phyloP scores from a whole-genome alignment of 2,797 vertebrate species.

The Gadopsis bispinosus region DNA sequence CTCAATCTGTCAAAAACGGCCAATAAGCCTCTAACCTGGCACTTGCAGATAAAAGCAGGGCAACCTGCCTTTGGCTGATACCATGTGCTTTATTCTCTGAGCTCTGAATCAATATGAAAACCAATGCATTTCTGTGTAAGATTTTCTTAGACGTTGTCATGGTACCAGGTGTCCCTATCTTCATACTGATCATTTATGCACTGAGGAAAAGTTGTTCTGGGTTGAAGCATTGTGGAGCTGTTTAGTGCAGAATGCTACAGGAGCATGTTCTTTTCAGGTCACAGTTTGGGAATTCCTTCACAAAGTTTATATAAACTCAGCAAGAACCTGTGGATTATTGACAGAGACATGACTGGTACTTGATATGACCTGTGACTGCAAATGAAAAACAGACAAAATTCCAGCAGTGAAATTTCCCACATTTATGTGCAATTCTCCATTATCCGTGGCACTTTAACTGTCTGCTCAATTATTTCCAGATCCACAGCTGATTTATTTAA shows the following conservation, averaged over 20 bases:
- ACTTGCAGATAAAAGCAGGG: constrained; percentile 44
- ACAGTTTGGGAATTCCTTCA: constrained; percentile 42
- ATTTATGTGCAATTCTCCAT: constrained; percentile 71
- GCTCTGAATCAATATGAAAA: constrained; percentile 59
- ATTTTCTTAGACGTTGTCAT: constrained; percentile 59
- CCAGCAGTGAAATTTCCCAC: constrained; percentile 65
- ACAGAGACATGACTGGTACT: constrained; percentile 50
- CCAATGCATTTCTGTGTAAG: constrained; percentile 32
- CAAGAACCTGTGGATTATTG: constrained; percentile 20
- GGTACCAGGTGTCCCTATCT: constrained; percentile 61
- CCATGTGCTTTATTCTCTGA: constrained; percentile 31
- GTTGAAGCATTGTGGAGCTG: constrained; percentile 25
- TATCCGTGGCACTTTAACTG: constrained; percentile 79
- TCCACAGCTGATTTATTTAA: constrained; percentile 62
- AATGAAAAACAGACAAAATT: constrained; percentile 75
- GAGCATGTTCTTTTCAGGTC: constrained; percentile 39
- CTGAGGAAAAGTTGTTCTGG: constrained; percentile 46
- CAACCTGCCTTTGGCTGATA: constrained; percentile 66
- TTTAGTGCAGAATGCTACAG: constrained; percentile 6
- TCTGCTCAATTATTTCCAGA: constrained; percentile 82
- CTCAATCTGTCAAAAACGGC: constrained; percentile 77
- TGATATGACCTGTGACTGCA: constrained; percentile 64
- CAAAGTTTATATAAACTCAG: constrained; percentile 65
- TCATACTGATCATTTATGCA: constrained; percentile 42
- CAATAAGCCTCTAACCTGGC: constrained; percentile 75